Evolutionary conservation across 2,888 invertebrate species (phyloP).

Genomic region (Dolichopus griseipennis): DNA sequence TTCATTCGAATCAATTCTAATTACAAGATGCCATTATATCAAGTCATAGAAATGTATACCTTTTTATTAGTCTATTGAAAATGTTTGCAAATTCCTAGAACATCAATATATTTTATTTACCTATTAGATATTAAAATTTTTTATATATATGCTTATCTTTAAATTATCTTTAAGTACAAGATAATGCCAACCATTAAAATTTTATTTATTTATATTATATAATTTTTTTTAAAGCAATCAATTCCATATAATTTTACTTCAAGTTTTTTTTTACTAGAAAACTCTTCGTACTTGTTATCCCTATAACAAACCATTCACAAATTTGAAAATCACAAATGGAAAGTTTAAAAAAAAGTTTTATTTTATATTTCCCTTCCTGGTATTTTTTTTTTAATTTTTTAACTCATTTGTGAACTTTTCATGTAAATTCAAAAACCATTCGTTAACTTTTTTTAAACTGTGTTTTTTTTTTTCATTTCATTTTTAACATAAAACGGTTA

Average conservation of each 20-base stretch:
- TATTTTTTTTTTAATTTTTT: neutral
- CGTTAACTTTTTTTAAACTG: neutral
- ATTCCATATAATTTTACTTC: neutral
- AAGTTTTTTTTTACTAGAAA: neutral
- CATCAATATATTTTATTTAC: too few species aligned
- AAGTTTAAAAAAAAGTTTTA: neutral
- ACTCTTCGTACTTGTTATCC: neutral
- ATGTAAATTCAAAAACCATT: conserved; percentile 6
- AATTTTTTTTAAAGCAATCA: neutral
- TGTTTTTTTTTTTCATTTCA: too few species aligned
- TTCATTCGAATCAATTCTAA: too few species aligned
- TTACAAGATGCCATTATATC: too few species aligned
- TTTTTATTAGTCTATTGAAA: too few species aligned
- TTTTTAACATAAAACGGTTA: neutral
- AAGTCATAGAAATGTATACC: too few species aligned
- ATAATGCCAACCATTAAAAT: too few species aligned
- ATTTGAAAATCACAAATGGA: neutral
- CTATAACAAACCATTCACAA: neutral
- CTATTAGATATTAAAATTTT: too few species aligned
- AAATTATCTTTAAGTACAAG: too few species aligned
- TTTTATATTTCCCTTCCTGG: neutral
- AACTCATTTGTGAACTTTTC: neutral
- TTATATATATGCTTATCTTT: too few species aligned
- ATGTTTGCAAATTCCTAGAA: too few species aligned
- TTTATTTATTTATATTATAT: too few species aligned